A percentile compares a stretch with the other conserved stretches of the same genome.
Conservation (phyloP, 1,140 invertebrate genomes). For the Trissolcus basalis region DNA sequence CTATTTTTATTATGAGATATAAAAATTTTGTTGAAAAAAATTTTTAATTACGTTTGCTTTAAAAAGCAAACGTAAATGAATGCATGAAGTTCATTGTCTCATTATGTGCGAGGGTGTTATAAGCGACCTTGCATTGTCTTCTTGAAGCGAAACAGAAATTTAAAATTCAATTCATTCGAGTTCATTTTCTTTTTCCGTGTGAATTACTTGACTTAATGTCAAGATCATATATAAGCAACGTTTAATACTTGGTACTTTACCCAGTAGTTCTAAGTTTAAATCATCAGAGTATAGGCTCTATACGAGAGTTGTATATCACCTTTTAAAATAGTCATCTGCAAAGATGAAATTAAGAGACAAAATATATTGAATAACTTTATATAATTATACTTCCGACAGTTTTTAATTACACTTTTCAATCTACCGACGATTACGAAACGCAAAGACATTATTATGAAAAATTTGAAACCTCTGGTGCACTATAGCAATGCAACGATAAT, state of each 20-base stretch:
- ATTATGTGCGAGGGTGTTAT: slow-evolving; percentile 35
- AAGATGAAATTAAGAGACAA: too few relatives aligned
- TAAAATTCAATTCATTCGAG: slow-evolving; percentile 36
- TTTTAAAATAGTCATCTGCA: too few relatives aligned
- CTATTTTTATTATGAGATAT: neutral
- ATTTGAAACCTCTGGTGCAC: neutral
- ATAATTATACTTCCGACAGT: too few relatives aligned
- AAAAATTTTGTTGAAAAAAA: too few relatives aligned
- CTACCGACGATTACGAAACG: slow-evolving; percentile 10
- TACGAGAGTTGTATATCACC: too few relatives aligned
- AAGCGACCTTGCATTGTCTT: slow-evolving; percentile 66
- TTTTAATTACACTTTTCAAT: slow-evolving; percentile 13
- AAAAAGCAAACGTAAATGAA: neutral
- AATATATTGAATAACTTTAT: too few relatives aligned
- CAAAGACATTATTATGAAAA: slow-evolving; percentile 16
- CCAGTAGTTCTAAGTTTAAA: neutral
- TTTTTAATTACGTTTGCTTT: slow-evolving; percentile 14
- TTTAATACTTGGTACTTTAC: neutral
- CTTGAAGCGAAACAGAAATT: slow-evolving; percentile 28
- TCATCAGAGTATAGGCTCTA: neutral
- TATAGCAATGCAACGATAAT: slow-evolving; percentile 20
- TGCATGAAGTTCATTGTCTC: slow-evolving; percentile 47
- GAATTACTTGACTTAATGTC: slow-evolving; percentile 58
- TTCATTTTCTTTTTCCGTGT: slow-evolving; percentile 42
- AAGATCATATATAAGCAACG: slow-evolving; percentile 49